Conservation (phyloP, 1,140 invertebrate species). For the Cyphomyrmex costatus region DNA sequence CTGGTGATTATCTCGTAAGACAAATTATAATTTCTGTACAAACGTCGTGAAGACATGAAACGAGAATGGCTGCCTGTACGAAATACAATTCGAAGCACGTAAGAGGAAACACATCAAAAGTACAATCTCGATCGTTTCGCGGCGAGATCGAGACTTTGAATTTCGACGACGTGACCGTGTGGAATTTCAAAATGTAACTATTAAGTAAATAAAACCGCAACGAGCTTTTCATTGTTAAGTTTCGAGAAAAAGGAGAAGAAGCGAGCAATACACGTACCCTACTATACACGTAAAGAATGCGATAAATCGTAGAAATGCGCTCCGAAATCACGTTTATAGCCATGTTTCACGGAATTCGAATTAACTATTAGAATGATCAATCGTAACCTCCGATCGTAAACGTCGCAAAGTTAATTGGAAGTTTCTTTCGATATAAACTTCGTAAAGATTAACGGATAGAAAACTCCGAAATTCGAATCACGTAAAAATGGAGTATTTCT, state of each 20-base stretch:
- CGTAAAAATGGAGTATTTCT: slow-evolving; percentile 48
- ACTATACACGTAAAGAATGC: background rate
- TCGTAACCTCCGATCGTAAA: slow-evolving; percentile 45
- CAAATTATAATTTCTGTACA: slow-evolving; percentile 53
- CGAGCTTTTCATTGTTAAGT: background rate
- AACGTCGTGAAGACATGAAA: slow-evolving; percentile 41
- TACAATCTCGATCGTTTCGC: slow-evolving; percentile 60
- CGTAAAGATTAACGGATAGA: slow-evolving; percentile 40
- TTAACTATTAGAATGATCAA: slow-evolving; percentile 52
- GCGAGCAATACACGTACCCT: background rate
- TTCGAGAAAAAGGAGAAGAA: background rate
- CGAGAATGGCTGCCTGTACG: slow-evolving; percentile 26
- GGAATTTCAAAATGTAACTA: slow-evolving; percentile 37
- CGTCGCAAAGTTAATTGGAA: slow-evolving; percentile 53
- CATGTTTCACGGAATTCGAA: slow-evolving; percentile 16
- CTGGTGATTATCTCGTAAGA: slow-evolving; percentile 28
- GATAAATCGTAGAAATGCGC: slow-evolving; percentile 10
- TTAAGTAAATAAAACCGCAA: slow-evolving; percentile 42
- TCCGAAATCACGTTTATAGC: slow-evolving; percentile 23
- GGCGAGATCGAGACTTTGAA: slow-evolving; percentile 56
- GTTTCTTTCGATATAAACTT: slow-evolving; percentile 23
- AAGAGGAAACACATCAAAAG: slow-evolving; percentile 60
- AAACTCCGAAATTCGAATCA: slow-evolving; percentile 48
- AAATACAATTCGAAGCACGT: slow-evolving; percentile 58
- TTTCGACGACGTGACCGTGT: slow-evolving; percentile 53